These are phyloP conservation scores for Leucoraja ocellata DNA, from an alignment of 2,797 vertebrate species.

Conservation along the genomic window DNA sequence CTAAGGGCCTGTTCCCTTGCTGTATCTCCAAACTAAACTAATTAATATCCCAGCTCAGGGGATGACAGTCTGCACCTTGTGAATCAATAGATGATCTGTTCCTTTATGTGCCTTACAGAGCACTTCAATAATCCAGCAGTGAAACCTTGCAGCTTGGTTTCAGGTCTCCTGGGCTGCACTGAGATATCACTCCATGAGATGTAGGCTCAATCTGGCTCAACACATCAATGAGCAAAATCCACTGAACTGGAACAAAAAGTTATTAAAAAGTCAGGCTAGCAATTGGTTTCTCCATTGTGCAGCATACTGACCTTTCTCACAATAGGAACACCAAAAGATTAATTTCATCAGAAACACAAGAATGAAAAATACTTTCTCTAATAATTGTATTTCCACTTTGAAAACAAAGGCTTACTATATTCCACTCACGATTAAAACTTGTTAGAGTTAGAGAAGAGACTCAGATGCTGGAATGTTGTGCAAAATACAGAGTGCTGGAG, in stretches of 20 bases:
- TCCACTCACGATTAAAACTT: background rate
- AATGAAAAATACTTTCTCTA: background rate
- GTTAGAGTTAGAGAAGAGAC: no score
- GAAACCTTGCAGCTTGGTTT: background rate
- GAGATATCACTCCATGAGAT: background rate
- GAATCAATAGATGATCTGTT: no score
- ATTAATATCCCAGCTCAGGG: no score
- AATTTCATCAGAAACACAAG: background rate
- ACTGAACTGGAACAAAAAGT: background rate
- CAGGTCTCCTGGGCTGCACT: background rate
- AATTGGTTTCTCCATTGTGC: background rate
- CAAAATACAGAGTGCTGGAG: no score
- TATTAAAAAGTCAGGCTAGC: background rate
- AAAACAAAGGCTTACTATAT: background rate
- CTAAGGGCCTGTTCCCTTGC: no score
- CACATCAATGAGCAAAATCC: background rate
- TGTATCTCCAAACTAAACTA: no score
- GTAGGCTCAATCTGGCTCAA: background rate
- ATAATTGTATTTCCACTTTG: background rate
- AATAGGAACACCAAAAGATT: background rate
- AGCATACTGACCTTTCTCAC: background rate
- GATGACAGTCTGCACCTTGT: no score
- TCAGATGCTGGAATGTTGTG: no score
- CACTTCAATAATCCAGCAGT: background rate
- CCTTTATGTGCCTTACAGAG: background rate